phyloP scores from a whole-genome alignment of 2,888 invertebrate genomes.

The Cistogaster globosa region DNA sequence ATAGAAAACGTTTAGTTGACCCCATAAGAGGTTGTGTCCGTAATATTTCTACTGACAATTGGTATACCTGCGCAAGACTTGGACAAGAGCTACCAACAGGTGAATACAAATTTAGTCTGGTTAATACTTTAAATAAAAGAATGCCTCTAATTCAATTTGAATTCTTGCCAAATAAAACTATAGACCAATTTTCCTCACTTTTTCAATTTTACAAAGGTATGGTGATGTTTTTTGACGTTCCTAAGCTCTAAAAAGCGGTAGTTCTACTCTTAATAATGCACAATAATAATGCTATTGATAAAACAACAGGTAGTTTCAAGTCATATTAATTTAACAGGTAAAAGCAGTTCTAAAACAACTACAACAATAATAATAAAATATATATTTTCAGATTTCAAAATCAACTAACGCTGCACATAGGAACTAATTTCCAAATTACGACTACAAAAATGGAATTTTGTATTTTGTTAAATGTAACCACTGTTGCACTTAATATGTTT shows the following conservation, averaged over 20 bases:
- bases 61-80: slow-evolving; percentile 50
- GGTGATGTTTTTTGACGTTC: slow-evolving; percentile 45
- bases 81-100: slow-evolving; percentile 34
- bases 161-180: slow-evolving; percentile 43
- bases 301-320: slow-evolving; percentile 35
- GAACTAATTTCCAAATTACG: too few relatives aligned
- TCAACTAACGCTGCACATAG: too few relatives aligned
- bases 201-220: slow-evolving; percentile 11
- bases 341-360: too few relatives aligned
- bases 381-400: too few relatives aligned
- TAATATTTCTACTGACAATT: slow-evolving; percentile 40
- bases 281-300: slow-evolving; percentile 48
- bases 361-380: too few relatives aligned
- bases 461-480: too few relatives aligned
- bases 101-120: slow-evolving; percentile 65
- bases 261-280: slow-evolving; percentile 5
- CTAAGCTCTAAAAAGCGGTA: slow-evolving; percentile 48
- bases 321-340: too few relatives aligned
- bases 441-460: too few relatives aligned
- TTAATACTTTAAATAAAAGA: slow-evolving; percentile 63
- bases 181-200: slow-evolving; percentile 35
- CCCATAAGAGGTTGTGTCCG: slow-evolving; percentile 37
- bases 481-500: too few relatives aligned
- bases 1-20: slow-evolving; percentile 52
- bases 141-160: slow-evolving; percentile 52